Percentiles rank a stretch among this genome's conserved stretches.
Conservation (phyloP, 2,797 vertebrate genomes). For the Siniperca undulata region DNA sequence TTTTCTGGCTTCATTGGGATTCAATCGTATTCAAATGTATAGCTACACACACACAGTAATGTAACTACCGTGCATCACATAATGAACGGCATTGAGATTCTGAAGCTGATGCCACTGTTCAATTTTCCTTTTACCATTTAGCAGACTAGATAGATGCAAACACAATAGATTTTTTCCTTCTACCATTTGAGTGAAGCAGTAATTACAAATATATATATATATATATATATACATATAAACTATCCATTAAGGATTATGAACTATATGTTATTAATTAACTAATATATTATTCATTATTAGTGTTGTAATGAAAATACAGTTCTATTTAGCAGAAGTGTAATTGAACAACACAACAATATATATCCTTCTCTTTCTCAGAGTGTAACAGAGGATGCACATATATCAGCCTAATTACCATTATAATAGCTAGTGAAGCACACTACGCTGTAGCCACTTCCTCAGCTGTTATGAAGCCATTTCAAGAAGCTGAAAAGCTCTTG, state of each 20-base stretch:
- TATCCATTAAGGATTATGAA: slow-evolving; percentile 34
- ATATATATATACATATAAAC: background rate
- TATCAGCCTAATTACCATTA: slow-evolving; percentile 63
- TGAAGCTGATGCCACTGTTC: background rate
- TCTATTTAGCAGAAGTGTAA: slow-evolving; percentile 40
- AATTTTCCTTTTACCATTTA: slow-evolving; percentile 18
- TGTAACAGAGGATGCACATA: slow-evolving; percentile 38
- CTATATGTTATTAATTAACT: background rate
- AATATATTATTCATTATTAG: background rate
- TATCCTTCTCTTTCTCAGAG: slow-evolving; percentile 23
- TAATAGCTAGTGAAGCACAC: slow-evolving; percentile 41
- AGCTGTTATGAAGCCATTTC: slow-evolving; percentile 55
- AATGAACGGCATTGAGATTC: slow-evolving; percentile 17
- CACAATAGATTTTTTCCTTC: slow-evolving; percentile 5
- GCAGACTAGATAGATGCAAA: slow-evolving; percentile 8
- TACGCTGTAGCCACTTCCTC: slow-evolving; percentile 39
- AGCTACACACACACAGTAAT: slow-evolving; percentile 2
- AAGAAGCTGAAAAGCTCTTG: slow-evolving; percentile 54
- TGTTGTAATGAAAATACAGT: slow-evolving; percentile 41
- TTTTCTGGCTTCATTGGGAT: slow-evolving; percentile 1
- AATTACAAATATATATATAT: slow-evolving; percentile 21
- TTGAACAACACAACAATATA: slow-evolving; percentile 28
- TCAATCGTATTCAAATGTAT: background rate
- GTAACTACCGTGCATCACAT: background rate
- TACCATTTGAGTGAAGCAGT: background rate